Base-by-base conservation (phyloP, 2,113 vertebrate genomes). In the Telmatochromis brichardi region DNA sequence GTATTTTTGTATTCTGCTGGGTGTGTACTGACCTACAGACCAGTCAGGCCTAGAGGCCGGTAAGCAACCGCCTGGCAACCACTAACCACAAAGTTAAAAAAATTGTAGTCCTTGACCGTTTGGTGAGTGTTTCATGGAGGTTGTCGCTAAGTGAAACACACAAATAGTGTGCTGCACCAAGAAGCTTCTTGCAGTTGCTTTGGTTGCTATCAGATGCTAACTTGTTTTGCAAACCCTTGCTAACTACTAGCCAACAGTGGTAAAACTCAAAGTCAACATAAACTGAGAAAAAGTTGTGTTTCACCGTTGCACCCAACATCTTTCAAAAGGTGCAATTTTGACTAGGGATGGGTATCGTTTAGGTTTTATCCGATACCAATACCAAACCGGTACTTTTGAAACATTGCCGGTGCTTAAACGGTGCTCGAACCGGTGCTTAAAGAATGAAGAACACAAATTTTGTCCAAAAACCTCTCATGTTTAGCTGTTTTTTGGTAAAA, bases 401-500 rank as follows among this genome's bases (percentile, higher is more conserved):
- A 35, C 35, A 1, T 4, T 53, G 50, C 19, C 1, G 0, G 50
- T 51, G 50, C 50, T 51, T 15, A 47, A 47, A 47, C 4, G 14
- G 14, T 47, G 45, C 6, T 17, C 14, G 0, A 53, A 53, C 50
- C 5, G 0, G 19, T 51, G 50, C 19, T 51, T 51, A n/a, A 51
- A 51, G 5, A 51, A 51, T 51, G 8, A 5, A 51, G 17, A 51
- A n/a, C 5, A 51, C 3, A 51, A 47, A 51, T 0, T n/a, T 1
- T 1, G 50, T 51, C 17, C 50, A 51, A n/a, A 51, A 51, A 51
- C 17, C 50, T 51, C 0, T 47, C 45, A 47, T 15, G 14, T 47
- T 47, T 0, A 47, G 45, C 45, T 47, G 14, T 7, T 45, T 45
- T 45, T 45, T 14, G 1, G 42, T 45, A 14, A 45, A 45, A 45